Evolutionary conservation across 2,797 vertebrate genomes (phyloP).

Genomic region (Onychomys arenicola): DNA sequence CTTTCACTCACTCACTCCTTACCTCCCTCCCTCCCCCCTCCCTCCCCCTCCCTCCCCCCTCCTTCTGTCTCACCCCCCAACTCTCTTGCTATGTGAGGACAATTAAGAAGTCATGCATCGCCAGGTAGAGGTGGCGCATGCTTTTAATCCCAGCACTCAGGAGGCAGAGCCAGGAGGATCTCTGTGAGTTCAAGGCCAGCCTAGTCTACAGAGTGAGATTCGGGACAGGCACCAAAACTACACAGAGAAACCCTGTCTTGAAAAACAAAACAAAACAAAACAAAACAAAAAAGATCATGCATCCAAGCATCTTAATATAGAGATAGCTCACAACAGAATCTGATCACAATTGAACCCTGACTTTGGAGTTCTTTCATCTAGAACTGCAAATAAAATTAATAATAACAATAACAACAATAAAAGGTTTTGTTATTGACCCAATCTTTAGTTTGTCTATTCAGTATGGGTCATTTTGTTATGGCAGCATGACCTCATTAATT

Average conservation of each 20-base stretch:
- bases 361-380: not conserved
- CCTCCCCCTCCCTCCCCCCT: no score
- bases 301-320: not conserved
- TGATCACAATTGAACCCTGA: not conserved
- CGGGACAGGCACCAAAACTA: no score
- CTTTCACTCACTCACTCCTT: no score
- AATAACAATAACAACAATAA: not conserved
- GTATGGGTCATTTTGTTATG: not conserved
- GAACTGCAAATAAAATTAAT: not conserved
- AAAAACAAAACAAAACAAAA: no score
- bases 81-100: not conserved
- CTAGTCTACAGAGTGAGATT: no score
- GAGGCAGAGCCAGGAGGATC: no score
- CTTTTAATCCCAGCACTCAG: no score
- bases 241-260: no score
- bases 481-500: not conserved
- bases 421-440: not conserved
- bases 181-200: no score
- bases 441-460: not conserved
- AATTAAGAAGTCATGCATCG: not conserved
- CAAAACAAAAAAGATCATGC: not conserved
- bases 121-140: no score
- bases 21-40: no score
- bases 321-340: not conserved
- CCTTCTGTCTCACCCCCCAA: no score